phyloP scores from a whole-genome alignment of 1,140 invertebrate species.

The Tetramorium parvispinum region DNA sequence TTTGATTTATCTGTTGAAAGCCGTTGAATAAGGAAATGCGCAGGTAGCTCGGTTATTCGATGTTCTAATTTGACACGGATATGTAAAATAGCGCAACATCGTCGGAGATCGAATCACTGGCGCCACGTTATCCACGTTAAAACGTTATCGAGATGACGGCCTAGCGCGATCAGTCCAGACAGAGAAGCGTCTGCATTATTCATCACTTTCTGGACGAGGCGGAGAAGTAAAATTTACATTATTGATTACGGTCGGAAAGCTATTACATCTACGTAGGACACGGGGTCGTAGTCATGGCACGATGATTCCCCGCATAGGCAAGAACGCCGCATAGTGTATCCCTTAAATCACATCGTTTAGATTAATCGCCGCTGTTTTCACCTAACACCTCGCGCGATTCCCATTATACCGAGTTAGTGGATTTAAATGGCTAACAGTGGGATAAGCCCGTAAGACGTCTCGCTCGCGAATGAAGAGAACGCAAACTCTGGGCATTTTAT shows the following conservation, averaged over 20 bases:
- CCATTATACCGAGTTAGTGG: conserved; percentile 49
- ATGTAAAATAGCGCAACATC: conserved; percentile 14
- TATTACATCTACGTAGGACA: conserved; percentile 50
- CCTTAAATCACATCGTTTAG: conserved; percentile 43
- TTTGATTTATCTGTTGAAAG: neutral
- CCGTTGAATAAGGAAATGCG: neutral
- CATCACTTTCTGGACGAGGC: conserved; percentile 33
- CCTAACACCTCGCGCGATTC: conserved; percentile 13
- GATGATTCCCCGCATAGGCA: conserved; percentile 17
- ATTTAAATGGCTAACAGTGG: conserved; percentile 24
- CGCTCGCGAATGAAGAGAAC: neutral
- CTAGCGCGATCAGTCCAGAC: conserved; percentile 34
- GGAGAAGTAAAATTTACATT: conserved; percentile 67
- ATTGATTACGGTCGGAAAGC: conserved; percentile 55
- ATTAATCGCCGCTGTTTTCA: conserved; percentile 62
- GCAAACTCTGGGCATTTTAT: neutral
- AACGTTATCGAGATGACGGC: conserved; percentile 9
- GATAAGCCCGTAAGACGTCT: neutral
- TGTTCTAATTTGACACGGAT: conserved; percentile 24
- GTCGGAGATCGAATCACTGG: neutral
- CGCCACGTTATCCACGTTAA: neutral
- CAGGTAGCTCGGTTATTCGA: neutral
- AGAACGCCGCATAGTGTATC: neutral
- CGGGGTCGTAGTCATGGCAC: conserved; percentile 33
- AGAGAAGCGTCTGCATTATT: conserved; percentile 54